These are phyloP conservation scores for Protodeltote pygarga DNA, from an alignment of 2,888 invertebrate genomes.

Conservation along the genomic window DNA sequence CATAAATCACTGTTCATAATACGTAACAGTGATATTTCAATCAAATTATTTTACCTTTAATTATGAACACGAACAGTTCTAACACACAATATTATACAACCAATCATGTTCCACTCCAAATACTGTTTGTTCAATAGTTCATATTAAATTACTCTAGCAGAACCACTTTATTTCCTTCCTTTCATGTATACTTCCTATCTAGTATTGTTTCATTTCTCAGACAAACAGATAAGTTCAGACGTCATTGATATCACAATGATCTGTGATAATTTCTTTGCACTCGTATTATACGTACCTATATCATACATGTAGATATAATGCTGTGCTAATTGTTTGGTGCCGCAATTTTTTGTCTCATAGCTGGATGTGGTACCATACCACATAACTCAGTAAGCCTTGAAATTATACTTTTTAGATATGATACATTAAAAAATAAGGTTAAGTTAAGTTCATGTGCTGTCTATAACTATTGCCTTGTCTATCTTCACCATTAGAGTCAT, in stretches of 20 bases:
- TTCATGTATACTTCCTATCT: slow-evolving; percentile 57
- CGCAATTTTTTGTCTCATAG: no score
- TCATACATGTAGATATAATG: no score
- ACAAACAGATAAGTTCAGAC: slow-evolving; percentile 9
- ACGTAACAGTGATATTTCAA: slow-evolving; percentile 15
- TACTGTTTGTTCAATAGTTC: slow-evolving; percentile 52
- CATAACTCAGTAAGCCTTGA: no score
- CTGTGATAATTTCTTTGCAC: neutral
- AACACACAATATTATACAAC: slow-evolving; percentile 39
- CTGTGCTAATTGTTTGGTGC: no score
- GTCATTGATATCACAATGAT: neutral
- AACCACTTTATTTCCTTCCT: slow-evolving; percentile 63
- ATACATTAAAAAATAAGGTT: no score
- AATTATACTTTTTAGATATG: no score
- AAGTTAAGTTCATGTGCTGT: no score
- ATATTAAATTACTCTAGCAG: slow-evolving; percentile 55
- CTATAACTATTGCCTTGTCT: no score
- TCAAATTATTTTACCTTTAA: slow-evolving; percentile 31
- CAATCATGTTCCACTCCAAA: slow-evolving; percentile 48
- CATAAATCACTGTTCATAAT: neutral
- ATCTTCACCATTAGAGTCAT: no score
- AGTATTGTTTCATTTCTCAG: slow-evolving; percentile 8
- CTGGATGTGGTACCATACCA: no score
- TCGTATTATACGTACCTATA: no score
- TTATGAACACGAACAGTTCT: slow-evolving; percentile 37